Conservation (phyloP, 64 coral and sea anemone species). For the Montipora sp. region DNA sequence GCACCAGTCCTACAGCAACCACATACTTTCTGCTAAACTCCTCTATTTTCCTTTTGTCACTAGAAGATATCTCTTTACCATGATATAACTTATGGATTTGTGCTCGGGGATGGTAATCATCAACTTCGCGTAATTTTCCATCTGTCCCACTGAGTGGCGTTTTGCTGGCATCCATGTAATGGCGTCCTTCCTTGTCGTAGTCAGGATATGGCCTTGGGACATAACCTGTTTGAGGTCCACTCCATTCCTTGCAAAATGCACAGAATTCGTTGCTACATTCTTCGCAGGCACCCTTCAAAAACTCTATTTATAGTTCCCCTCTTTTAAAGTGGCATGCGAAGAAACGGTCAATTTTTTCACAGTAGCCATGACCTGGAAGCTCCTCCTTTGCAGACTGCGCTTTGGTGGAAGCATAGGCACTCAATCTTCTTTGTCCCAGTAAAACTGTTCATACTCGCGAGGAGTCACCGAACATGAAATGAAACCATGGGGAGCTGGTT, state of each 20-base stretch:
- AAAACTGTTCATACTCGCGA: too few relatives aligned
- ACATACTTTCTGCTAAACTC: slow-evolving; percentile 42
- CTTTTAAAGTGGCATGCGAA: neutral
- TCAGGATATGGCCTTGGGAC: slow-evolving; percentile 47
- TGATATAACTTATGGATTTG: neutral
- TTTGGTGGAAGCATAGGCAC: too few relatives aligned
- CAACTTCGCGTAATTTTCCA: neutral
- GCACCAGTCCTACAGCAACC: slow-evolving; percentile 26
- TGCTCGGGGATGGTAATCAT: slow-evolving; percentile 35
- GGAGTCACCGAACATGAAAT: slow-evolving; percentile 27
- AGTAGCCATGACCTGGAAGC: slow-evolving; percentile 5
- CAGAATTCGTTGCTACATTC: neutral
- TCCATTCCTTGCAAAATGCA: slow-evolving; percentile 46
- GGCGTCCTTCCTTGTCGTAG: neutral
- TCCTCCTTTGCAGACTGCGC: too few relatives aligned
- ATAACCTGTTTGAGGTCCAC: too few relatives aligned
- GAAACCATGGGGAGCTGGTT: slow-evolving; percentile 40
- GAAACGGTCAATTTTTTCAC: slow-evolving; percentile 12
- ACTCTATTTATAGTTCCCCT: slow-evolving; percentile 56
- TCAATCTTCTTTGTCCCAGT: too few relatives aligned
- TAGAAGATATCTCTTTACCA: neutral
- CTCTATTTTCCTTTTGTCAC: slow-evolving; percentile 9
- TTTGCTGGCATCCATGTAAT: slow-evolving; percentile 10
- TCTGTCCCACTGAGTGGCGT: neutral
- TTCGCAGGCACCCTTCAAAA: slow-evolving; percentile 12